Percentiles rank a stretch among this genome's conserved stretches.
These are phyloP conservation scores for Synanceia verrucosa DNA, from an alignment of 2,797 vertebrate species.

Conservation along the genomic window DNA sequence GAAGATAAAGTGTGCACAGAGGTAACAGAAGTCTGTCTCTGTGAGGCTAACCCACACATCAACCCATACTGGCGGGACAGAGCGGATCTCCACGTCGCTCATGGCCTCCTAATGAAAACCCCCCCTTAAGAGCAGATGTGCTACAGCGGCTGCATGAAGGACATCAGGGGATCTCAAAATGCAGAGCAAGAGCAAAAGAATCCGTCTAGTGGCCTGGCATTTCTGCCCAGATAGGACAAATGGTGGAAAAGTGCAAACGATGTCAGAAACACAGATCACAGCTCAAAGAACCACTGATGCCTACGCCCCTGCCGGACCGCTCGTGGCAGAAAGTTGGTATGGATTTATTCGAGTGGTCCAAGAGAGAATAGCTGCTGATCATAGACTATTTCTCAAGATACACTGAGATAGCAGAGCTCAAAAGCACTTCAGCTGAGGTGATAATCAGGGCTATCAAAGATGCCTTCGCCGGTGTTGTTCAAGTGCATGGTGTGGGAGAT, in stretches of 20 bases:
- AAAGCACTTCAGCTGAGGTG: not conserved
- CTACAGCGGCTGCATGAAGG: slow-evolving; percentile 25
- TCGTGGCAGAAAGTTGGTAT: too few species aligned
- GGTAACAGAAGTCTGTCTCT: not conserved
- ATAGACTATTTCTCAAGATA: slow-evolving; percentile 9
- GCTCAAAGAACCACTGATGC: too few species aligned
- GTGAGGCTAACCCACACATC: not conserved
- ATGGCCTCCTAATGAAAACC: slow-evolving; percentile 32
- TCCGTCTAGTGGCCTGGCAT: slow-evolving; percentile 2
- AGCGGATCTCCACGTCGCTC: not conserved
- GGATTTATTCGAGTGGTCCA: slow-evolving; percentile 15
- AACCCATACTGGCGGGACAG: not conserved
- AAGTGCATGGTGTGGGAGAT: too few species aligned
- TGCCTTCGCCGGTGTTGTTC: not conserved
- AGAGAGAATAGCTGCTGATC: not conserved
- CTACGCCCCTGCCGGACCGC: too few species aligned
- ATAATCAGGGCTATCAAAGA: not conserved
- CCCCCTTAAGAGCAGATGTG: not conserved
- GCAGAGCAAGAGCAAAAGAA: slow-evolving; percentile 12
- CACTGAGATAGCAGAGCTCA: slow-evolving; percentile 2
- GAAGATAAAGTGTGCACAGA: slow-evolving; percentile 2
- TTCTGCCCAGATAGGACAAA: not conserved
- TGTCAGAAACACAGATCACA: too few species aligned
- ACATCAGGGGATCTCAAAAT: slow-evolving; percentile 24
- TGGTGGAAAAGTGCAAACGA: not conserved